Percentiles rank a stretch among this genome's conserved stretches.
Conservation (phyloP, 1,140 invertebrate species). For the Thaumetopoea pityocampa region DNA sequence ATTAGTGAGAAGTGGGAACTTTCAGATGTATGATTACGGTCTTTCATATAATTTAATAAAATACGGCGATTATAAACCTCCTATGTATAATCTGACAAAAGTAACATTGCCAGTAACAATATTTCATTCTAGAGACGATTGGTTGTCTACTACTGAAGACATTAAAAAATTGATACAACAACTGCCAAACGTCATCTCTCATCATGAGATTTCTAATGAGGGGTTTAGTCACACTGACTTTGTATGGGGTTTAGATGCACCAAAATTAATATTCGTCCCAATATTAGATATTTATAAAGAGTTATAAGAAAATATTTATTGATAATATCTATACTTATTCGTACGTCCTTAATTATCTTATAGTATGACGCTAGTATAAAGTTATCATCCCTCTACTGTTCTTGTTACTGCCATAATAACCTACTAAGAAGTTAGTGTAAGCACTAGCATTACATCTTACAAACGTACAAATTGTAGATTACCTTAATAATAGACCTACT, state of each 20-base stretch:
- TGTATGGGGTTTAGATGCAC: conserved; percentile 49
- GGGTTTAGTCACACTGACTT: conserved; percentile 77
- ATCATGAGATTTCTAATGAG: conserved; percentile 47
- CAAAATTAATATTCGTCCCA: conserved; percentile 23
- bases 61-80: conserved; percentile 74
- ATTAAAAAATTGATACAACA: conserved; percentile 45
- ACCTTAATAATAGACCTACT: too few relatives aligned
- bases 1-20: conserved; percentile 79
- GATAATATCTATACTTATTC: too few relatives aligned
- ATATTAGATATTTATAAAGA: too few relatives aligned
- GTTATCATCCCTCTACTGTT: too few relatives aligned
- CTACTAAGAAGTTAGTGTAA: too few relatives aligned
- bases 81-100: conserved; percentile 77
- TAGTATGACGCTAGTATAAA: too few relatives aligned
- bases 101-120: conserved; percentile 78
- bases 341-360: too few relatives aligned
- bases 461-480: too few relatives aligned
- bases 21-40: conserved; percentile 81
- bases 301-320: too few relatives aligned
- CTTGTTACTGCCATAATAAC: too few relatives aligned
- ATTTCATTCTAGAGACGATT: conserved; percentile 80
- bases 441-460: too few relatives aligned
- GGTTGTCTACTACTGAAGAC: conserved; percentile 70
- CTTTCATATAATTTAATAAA: conserved; percentile 75
- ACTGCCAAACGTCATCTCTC: conserved; percentile 61